A percentile compares a stretch with the other conserved stretches of the same genome.
phyloP scores from a whole-genome alignment of 2,113 vertebrate species.

The Ciconia boyciana region DNA sequence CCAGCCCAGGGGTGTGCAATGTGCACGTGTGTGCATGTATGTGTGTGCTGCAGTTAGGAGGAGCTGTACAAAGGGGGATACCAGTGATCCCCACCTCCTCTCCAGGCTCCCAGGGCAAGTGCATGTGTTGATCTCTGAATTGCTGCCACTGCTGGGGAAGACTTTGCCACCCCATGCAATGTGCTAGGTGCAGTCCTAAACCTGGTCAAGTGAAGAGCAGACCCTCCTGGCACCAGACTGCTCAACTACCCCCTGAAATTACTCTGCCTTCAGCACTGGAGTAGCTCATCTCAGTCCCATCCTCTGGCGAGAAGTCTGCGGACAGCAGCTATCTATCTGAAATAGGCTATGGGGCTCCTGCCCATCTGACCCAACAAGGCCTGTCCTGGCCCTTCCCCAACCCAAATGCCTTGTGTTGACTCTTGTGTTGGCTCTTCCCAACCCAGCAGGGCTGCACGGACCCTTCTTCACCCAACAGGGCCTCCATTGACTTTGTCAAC shows the following conservation, averaged over 20 bases:
- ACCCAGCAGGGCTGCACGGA: neutral
- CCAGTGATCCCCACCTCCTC: neutral
- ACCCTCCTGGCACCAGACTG: neutral
- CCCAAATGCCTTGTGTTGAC: neutral
- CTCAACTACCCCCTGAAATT: accelerated
- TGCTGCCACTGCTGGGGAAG: neutral
- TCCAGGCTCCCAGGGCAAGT: neutral
- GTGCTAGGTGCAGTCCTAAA: neutral
- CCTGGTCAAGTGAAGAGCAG: neutral
- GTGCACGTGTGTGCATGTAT: accelerated
- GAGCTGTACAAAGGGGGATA: neutral
- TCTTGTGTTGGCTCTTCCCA: neutral
- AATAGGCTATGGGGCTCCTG: neutral
- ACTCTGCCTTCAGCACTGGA: neutral
- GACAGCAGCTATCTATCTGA: neutral
- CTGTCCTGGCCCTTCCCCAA: neutral
- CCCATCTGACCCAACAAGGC: neutral
- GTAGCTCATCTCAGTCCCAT: neutral
- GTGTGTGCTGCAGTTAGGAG: neutral
- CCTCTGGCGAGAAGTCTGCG: neutral
- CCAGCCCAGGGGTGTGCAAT: neutral
- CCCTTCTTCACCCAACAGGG: neutral
- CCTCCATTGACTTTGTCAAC: neutral
- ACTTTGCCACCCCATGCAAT: neutral
- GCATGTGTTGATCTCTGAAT: neutral